A percentile compares a stretch with the other conserved stretches of the same genome.
phyloP scores from a whole-genome alignment of 64 coral and sea anemone species.

The Hydrozoanthus tunicans region DNA sequence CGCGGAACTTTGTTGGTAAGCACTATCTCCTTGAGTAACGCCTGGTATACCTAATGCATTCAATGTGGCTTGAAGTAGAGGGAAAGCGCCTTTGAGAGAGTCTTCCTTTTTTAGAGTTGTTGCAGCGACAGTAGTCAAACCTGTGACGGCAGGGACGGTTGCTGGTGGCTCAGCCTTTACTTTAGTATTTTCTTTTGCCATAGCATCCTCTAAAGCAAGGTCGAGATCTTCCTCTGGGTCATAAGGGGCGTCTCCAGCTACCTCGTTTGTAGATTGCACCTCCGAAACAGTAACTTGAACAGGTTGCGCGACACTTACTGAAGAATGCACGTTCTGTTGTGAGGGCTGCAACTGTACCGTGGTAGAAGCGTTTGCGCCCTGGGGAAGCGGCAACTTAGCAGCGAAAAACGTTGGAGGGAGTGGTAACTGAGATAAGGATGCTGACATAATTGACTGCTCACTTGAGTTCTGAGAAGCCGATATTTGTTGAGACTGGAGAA shows the following conservation, averaged over 20 bases:
- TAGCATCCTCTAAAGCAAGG: constrained; percentile 70
- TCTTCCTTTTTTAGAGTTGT: neutral
- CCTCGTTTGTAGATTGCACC: neutral
- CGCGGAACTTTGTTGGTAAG: neutral
- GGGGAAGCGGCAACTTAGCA: neutral
- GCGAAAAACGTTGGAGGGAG: neutral
- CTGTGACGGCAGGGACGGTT: neutral
- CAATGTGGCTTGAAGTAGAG: constrained; percentile 40
- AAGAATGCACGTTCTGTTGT: neutral
- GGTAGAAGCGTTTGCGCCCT: neutral
- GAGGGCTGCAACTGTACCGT: neutral
- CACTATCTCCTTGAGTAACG: neutral
- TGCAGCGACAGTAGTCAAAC: neutral
- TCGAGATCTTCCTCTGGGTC: constrained; percentile 94
- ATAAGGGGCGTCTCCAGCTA: constrained; percentile 87
- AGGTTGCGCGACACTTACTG: constrained; percentile 12
- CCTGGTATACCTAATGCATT: constrained; percentile 45
- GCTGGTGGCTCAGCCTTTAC: neutral
- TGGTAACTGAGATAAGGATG: constrained; percentile 20
- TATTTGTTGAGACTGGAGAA: constrained; percentile 29
- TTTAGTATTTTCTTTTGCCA: constrained; percentile 21
- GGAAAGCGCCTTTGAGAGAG: constrained; percentile 21
- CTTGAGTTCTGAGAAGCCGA: neutral
- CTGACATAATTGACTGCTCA: neutral
- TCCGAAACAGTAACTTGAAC: neutral